These are phyloP conservation scores for Dromococcyx pavoninus DNA, from an alignment of 2,797 vertebrate genomes.

Conservation along the genomic window DNA sequence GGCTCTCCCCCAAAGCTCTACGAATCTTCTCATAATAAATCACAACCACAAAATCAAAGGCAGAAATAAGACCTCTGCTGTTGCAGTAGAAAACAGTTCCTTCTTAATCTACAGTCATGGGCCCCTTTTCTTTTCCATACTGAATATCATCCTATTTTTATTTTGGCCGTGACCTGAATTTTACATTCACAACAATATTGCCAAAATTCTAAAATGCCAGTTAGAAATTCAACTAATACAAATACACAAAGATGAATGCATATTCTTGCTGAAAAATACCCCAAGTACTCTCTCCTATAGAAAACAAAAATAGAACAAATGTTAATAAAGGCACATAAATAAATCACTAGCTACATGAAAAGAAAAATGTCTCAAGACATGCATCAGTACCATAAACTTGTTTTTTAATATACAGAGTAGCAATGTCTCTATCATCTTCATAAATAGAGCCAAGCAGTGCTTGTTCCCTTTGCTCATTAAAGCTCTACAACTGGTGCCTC, in stretches of 20 bases:
- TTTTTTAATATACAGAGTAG: background rate
- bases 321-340: background rate
- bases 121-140: background rate
- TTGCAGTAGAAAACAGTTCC: background rate
- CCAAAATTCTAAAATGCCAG: background rate
- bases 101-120: background rate
- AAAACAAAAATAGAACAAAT: background rate
- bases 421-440: background rate
- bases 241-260: background rate
- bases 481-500: constrained; percentile 55
- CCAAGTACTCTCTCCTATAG: background rate
- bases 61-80: background rate
- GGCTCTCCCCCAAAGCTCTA: background rate
- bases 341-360: background rate
- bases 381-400: background rate
- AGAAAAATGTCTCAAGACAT: background rate
- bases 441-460: background rate
- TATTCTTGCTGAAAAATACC: background rate
- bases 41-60: background rate
- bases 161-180: background rate
- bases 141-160: background rate
- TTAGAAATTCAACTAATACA: background rate
- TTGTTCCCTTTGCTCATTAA: constrained; percentile 42
- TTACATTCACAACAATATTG: background rate
- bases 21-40: background rate